phyloP scores from a whole-genome alignment of 1,140 invertebrate genomes.

The Campoletis sonorensis region DNA sequence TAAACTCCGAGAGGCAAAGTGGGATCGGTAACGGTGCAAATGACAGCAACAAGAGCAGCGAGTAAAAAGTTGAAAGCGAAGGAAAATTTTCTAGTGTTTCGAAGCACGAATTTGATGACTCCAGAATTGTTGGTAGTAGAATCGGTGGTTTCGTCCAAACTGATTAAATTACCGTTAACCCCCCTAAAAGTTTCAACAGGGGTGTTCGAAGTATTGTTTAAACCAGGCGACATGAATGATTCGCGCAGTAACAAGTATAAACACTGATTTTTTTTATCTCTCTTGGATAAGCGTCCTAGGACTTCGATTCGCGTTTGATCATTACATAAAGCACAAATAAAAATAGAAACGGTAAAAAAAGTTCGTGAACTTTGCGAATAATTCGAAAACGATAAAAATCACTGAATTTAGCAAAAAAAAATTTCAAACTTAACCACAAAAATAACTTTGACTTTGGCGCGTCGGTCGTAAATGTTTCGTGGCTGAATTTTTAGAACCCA shows the following conservation, averaged over 20 bases:
- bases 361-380: too few species aligned
- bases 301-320: not conserved
- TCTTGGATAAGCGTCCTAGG: not conserved
- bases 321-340: too few species aligned
- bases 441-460: not conserved
- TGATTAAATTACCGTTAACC: conserved; percentile 55
- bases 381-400: not conserved
- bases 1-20: conserved; percentile 40
- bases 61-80: conserved; percentile 46
- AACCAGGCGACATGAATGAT: conserved; percentile 60
- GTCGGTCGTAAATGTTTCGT: not conserved
- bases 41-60: conserved; percentile 26
- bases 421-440: not conserved
- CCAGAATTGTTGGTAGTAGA: conserved; percentile 34
- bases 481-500: not conserved
- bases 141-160: conserved; percentile 50
- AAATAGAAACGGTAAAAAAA: too few species aligned
- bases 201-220: conserved; percentile 17
- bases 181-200: conserved; percentile 52
- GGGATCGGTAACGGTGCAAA: conserved; percentile 43
- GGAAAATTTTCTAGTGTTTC: conserved; percentile 44
- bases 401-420: not conserved
- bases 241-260: not conserved
- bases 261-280: not conserved
- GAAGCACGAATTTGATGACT: conserved; percentile 59